phyloP scores from a whole-genome alignment of 2,888 invertebrate genomes.

The Trichogramma evanescens region DNA sequence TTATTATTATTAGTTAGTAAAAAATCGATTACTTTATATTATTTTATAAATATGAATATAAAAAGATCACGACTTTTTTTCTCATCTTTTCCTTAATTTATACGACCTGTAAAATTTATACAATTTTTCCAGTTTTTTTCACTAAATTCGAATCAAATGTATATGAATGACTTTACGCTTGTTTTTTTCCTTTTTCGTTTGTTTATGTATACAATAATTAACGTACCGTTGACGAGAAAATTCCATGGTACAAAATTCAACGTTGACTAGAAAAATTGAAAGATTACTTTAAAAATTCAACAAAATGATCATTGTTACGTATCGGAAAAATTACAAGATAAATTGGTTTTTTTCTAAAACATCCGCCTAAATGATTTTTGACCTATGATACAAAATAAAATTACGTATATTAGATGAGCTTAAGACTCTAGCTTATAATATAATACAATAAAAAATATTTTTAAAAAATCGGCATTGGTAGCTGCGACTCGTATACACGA shows the following conservation, averaged over 20 bases:
- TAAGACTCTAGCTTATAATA: too few relatives aligned
- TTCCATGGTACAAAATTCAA: conserved; percentile 28
- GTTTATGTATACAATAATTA: background rate
- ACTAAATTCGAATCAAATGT: conserved; percentile 5
- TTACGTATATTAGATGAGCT: background rate
- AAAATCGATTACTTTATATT: too few relatives aligned
- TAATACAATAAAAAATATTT: background rate
- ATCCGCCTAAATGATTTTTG: conserved; percentile 5
- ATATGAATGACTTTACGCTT: conserved; percentile 11
- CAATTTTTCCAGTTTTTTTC: conserved; percentile 11
- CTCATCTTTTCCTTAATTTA: too few relatives aligned
- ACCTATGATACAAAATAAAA: conserved; percentile 8
- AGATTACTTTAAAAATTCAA: conserved; percentile 3
- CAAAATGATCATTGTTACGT: background rate
- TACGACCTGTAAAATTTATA: background rate
- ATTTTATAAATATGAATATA: too few relatives aligned
- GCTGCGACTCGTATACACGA: conserved; percentile 1
- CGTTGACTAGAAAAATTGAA: conserved; percentile 33
- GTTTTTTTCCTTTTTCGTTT: background rate
- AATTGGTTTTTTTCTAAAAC: background rate
- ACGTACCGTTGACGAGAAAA: conserved; percentile 4
- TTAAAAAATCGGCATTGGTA: conserved; percentile 5
- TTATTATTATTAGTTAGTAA: too few relatives aligned
- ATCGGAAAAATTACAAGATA: too few relatives aligned
- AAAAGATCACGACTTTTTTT: too few relatives aligned